Evolutionary conservation across 2,113 vertebrate species (phyloP).

Genomic region (Daubentonia madagascariensis): DNA sequence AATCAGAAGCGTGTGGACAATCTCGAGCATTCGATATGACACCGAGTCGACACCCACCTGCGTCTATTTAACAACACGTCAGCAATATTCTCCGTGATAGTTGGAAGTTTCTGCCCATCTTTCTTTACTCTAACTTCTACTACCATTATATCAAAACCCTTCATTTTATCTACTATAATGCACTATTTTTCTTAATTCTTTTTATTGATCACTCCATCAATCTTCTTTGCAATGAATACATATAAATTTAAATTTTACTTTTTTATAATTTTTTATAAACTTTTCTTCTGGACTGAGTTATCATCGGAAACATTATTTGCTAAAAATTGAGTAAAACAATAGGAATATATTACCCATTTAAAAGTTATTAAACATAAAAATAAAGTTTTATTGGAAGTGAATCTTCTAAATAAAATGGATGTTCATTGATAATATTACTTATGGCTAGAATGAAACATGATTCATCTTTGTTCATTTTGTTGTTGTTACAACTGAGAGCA

Average conservation of each 20-base stretch:
- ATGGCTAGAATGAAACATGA: background rate
- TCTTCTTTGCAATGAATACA: background rate
- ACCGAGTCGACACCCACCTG: background rate
- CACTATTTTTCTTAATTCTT: background rate
- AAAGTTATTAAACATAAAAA: background rate
- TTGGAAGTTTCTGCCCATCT: fast-evolving
- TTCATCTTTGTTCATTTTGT: background rate
- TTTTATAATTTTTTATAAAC: background rate
- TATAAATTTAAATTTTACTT: background rate
- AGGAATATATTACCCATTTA: background rate
- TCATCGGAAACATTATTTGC: background rate
- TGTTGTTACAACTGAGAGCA: background rate
- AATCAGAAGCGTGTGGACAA: too few species aligned
- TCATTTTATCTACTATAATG: background rate
- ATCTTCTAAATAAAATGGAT: background rate
- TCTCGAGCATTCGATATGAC: fast-evolving
- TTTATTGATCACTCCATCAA: background rate
- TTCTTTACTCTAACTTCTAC: background rate
- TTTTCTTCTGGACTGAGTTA: background rate
- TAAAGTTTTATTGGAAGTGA: background rate
- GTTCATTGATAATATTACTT: background rate
- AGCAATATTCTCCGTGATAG: too few species aligned
- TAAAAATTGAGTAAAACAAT: background rate
- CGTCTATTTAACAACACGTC: background rate
- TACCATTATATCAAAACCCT: background rate